These are phyloP conservation scores for Conops quadrifasciatus DNA, from an alignment of 2,888 invertebrate genomes.

Conservation along the genomic window DNA sequence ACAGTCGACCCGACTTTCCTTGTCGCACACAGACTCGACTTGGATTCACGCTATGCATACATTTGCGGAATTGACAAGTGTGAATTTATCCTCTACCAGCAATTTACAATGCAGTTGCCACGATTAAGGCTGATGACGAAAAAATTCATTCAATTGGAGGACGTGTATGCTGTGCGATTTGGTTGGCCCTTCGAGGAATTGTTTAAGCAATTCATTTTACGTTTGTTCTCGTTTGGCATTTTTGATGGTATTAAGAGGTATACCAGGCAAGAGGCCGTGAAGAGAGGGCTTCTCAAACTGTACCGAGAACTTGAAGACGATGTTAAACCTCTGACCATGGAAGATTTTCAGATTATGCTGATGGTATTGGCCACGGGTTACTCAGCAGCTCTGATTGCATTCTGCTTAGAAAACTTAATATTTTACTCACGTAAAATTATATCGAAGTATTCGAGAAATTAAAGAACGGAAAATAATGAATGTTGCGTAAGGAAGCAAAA, in stretches of 20 bases:
- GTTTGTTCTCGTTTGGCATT: conserved; percentile 24
- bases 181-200: conserved; percentile 32
- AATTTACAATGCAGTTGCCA: conserved; percentile 18
- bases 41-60: conserved; percentile 24
- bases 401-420: background rate
- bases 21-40: background rate
- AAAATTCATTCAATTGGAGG: background rate
- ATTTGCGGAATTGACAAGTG: background rate
- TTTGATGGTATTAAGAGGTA: background rate
- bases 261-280: conserved; percentile 19
- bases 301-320: background rate
- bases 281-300: conserved; percentile 23
- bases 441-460: too few relatives aligned
- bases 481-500: too few relatives aligned
- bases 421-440: background rate
- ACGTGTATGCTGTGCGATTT: background rate
- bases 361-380: conserved; percentile 35
- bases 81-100: conserved; percentile 21
- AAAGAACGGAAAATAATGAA: too few relatives aligned
- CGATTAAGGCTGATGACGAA: conserved; percentile 4
- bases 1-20: background rate
- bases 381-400: conserved; percentile 4
- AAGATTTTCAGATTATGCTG: conserved; percentile 37
- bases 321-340: conserved; percentile 34
- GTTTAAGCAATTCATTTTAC: conserved; percentile 36